Evolutionary conservation across 2,888 invertebrate genomes (phyloP).

Genomic region (Cataglyphis livida): DNA sequence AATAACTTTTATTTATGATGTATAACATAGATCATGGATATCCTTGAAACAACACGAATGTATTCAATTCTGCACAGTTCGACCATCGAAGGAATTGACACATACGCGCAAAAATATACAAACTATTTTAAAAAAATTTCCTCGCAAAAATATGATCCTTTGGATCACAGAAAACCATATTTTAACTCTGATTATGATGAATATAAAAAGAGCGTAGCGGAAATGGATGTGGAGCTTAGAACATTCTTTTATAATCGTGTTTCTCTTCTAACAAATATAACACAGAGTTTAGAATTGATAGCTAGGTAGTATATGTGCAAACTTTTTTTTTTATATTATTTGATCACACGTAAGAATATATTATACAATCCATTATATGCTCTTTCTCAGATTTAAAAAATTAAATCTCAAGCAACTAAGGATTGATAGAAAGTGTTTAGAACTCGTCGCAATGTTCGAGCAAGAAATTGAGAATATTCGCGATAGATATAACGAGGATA

Average conservation of each 20-base stretch:
- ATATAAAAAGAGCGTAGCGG: constrained; percentile 90
- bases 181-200: constrained; percentile 92
- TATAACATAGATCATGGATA: constrained; percentile 89
- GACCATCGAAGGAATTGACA: constrained; percentile 93
- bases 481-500: constrained; percentile 92
- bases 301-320: constrained; percentile 77
- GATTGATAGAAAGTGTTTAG: constrained; percentile 91
- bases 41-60: constrained; percentile 90
- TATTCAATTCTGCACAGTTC: constrained; percentile 92
- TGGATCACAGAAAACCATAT: constrained; percentile 91
- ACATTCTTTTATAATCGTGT: constrained; percentile 89
- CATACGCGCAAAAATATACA: constrained; percentile 89
- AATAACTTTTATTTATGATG: constrained; percentile 8
- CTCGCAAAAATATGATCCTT: constrained; percentile 91
- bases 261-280: constrained; percentile 81
- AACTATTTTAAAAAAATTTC: constrained; percentile 90
- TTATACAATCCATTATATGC: not conserved
- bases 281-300: constrained; percentile 84
- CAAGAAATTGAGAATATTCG: constrained; percentile 90
- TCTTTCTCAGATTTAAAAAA: constrained; percentile 89
- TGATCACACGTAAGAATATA: not conserved
- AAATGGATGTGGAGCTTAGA: constrained; percentile 91
- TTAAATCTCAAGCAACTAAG: constrained; percentile 91
- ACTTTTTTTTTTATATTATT: not conserved
- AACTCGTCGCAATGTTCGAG: constrained; percentile 89